Evolutionary conservation across 2,113 vertebrate species (phyloP).

Genomic region (Mungos mungo): DNA sequence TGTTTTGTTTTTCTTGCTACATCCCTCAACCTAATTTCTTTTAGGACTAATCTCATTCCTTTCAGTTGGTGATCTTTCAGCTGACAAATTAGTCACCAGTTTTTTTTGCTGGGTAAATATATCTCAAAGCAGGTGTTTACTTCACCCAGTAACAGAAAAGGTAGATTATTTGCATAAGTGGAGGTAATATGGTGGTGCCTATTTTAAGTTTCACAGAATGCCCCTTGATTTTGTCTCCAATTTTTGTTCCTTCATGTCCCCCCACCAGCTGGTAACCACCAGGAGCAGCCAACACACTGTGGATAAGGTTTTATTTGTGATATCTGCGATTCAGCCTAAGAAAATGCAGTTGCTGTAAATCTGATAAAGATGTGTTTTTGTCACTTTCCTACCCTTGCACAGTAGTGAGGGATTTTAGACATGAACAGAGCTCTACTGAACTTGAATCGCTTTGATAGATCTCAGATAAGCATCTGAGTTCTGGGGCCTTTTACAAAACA

Average conservation of each 20-base stretch:
- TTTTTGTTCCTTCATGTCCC: neutral
- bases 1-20: neutral
- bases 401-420: neutral
- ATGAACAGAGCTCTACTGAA: neutral
- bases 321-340: neutral
- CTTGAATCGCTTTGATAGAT: neutral
- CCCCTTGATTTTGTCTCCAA: neutral
- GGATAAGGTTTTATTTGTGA: neutral
- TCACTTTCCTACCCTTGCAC: neutral
- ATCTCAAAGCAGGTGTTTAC: conserved; percentile 28
- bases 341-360: neutral
- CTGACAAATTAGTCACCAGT: neutral
- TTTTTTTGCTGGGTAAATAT: neutral
- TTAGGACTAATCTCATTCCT: conserved; percentile 9
- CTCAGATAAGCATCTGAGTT: neutral
- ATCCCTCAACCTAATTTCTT: neutral
- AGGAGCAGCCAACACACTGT: neutral
- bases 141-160: conserved; percentile 5
- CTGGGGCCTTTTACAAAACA: neutral
- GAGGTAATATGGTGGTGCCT: neutral
- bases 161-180: neutral
- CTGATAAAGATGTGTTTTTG: neutral
- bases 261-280: neutral
- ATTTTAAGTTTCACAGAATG: conserved; percentile 26
- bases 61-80: neutral